Percentiles rank a stretch among this genome's conserved stretches.
Conservation (phyloP, 2,888 invertebrate genomes). For the Meteorus colon region DNA sequence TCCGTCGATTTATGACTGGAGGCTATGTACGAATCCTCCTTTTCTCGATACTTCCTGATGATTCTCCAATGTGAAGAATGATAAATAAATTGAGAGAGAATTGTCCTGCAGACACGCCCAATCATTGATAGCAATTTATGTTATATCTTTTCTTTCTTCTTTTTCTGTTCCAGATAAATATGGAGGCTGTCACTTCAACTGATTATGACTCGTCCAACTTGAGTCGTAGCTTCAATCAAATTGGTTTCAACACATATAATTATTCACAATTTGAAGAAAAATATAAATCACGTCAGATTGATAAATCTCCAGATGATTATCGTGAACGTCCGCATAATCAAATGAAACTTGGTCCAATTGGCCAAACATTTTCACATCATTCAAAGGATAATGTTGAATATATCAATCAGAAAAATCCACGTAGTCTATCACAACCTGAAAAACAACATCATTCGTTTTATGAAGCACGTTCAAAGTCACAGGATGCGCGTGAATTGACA, state of each 20-base stretch:
- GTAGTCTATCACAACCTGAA: constrained; percentile 69
- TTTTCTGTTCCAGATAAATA: constrained; percentile 73
- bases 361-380: constrained; percentile 52
- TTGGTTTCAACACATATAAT: constrained; percentile 67
- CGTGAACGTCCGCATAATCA: constrained; percentile 62
- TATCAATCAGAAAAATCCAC: constrained; percentile 60
- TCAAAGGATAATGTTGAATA: constrained; percentile 55
- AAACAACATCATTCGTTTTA: constrained; percentile 61
- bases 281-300: constrained; percentile 62
- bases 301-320: constrained; percentile 65
- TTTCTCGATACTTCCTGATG: background rate
- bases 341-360: constrained; percentile 54
- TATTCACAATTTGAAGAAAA: constrained; percentile 68
- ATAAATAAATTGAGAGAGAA: constrained; percentile 21
- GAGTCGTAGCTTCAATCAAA: constrained; percentile 66
- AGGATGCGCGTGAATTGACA: constrained; percentile 64
- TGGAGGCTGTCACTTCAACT: constrained; percentile 75
- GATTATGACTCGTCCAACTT: constrained; percentile 72
- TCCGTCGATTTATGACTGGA: constrained; percentile 60
- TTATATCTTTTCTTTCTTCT: background rate
- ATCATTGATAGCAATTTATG: background rate
- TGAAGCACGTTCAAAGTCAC: constrained; percentile 67
- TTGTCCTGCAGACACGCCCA: background rate
- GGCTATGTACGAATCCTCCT: constrained; percentile 30
- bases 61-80: constrained; percentile 19